A percentile compares a stretch with the other conserved stretches of the same genome.
Conservation (phyloP, 2,113 vertebrate species). For the Dascyllus trimaculatus region DNA sequence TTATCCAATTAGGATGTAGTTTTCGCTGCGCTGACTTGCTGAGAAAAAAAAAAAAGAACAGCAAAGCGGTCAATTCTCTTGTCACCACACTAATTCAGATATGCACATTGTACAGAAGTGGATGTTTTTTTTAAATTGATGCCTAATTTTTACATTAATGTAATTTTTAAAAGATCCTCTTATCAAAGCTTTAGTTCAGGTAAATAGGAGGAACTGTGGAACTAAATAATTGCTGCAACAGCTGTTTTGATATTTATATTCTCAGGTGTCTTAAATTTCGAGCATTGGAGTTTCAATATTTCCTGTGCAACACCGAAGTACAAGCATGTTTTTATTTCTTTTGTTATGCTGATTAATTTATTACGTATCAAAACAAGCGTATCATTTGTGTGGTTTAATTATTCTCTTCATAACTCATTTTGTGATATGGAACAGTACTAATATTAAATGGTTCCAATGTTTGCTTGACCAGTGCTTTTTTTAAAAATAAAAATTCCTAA, state of each 20-base stretch:
- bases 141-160: constrained; percentile 75
- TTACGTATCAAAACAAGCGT: constrained; percentile 71
- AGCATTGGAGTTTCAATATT: constrained; percentile 77
- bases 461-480: constrained; percentile 86
- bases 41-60: constrained; percentile 13
- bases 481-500: constrained; percentile 75
- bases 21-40: constrained; percentile 50
- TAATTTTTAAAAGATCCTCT: constrained; percentile 64
- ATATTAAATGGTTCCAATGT: constrained; percentile 78
- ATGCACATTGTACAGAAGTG: constrained; percentile 81
- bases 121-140: constrained; percentile 71
- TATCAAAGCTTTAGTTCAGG: constrained; percentile 76
- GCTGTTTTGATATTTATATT: constrained; percentile 84
- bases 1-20: constrained; percentile 46
- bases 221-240: constrained; percentile 77
- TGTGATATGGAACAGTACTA: constrained; percentile 83
- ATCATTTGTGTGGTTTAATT: constrained; percentile 84
- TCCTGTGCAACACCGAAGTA: constrained; percentile 77
- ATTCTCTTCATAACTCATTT: constrained; percentile 79
- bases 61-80: constrained; percentile 28
- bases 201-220: constrained; percentile 71
- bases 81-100: constrained; percentile 80
- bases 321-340: constrained; percentile 77
- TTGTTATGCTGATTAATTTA: constrained; percentile 85
- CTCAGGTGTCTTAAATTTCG: constrained; percentile 83